These are phyloP conservation scores for Cheirogaleus medius DNA, from an alignment of 2,113 vertebrate genomes.

Conservation along the genomic window DNA sequence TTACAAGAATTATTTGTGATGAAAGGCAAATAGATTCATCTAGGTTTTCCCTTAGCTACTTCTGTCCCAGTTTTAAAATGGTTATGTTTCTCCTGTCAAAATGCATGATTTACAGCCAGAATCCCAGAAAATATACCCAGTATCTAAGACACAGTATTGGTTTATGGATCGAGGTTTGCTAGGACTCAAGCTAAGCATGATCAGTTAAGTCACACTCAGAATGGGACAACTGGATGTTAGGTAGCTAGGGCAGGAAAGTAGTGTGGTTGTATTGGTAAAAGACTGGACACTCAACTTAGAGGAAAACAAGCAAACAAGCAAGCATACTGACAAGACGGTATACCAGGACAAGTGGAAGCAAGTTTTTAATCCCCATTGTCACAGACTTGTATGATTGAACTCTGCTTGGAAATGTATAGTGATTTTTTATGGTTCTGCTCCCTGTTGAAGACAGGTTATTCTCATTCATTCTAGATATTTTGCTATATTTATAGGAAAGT, in stretches of 20 bases:
- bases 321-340: neutral
- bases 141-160: neutral
- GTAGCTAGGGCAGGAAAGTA: neutral
- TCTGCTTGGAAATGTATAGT: neutral
- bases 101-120: neutral
- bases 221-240: neutral
- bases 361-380: neutral
- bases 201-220: neutral
- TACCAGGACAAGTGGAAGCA: neutral
- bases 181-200: neutral
- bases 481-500: neutral
- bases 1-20: constrained; percentile 66
- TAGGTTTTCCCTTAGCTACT: neutral
- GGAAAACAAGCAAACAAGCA: neutral
- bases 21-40: constrained; percentile 59
- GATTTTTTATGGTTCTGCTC: neutral
- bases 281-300: neutral
- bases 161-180: neutral
- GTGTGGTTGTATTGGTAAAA: neutral
- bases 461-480: neutral
- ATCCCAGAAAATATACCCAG: neutral
- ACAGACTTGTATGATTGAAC: neutral
- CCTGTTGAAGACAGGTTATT: neutral
- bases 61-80: constrained; percentile 49
- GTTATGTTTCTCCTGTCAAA: constrained; percentile 2